These are phyloP conservation scores for Australoheros scitulus DNA, from an alignment of 2,113 vertebrate species.

Conservation along the genomic window DNA sequence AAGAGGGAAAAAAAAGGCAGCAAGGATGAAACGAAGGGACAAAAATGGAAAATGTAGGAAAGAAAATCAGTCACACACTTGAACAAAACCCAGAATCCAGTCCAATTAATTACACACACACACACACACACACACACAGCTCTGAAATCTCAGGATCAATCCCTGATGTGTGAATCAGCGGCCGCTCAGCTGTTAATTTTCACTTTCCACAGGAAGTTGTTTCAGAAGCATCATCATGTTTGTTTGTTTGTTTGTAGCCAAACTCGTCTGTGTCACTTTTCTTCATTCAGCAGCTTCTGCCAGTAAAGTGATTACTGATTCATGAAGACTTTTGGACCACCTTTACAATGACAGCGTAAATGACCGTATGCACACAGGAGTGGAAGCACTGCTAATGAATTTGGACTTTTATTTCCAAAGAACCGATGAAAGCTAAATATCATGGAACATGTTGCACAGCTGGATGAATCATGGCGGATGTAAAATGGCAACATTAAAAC, in stretches of 20 bases:
- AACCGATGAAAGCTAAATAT: not conserved
- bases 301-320: not conserved
- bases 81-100: not conserved
- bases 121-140: not conserved
- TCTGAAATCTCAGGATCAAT: not conserved
- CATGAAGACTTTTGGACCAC: not conserved
- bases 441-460: too few relatives aligned
- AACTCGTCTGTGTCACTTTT: not conserved
- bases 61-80: not conserved
- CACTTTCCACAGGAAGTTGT: slow-evolving; percentile 25
- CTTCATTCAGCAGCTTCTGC: slow-evolving; percentile 37
- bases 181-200: slow-evolving; percentile 8
- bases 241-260: slow-evolving; percentile 6
- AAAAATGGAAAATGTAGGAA: not conserved
- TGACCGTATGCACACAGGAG: not conserved
- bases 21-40: not conserved
- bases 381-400: not conserved
- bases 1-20: not conserved
- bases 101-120: not conserved
- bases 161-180: not conserved
- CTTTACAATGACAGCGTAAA: not conserved
- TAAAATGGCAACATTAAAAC: too few relatives aligned
- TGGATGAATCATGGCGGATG: too few relatives aligned
- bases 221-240: not conserved
- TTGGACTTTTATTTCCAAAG: not conserved